A percentile compares a stretch with the other conserved stretches of the same genome.
These are phyloP conservation scores for Erebia aethiops DNA, from an alignment of 2,888 invertebrate species.

Conservation along the genomic window DNA sequence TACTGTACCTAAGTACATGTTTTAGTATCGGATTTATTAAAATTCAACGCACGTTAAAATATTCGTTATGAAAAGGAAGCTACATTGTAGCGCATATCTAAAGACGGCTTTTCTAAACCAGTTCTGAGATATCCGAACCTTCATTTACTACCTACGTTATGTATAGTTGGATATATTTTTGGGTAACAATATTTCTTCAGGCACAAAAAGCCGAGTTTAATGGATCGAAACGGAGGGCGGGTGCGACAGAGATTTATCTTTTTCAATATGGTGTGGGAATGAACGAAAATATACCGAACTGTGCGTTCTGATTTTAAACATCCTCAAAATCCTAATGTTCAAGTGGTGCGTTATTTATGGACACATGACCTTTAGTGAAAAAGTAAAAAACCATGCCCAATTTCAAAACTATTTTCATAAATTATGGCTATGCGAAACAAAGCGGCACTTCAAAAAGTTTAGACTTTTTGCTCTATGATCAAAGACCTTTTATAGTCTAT, in stretches of 20 bases:
- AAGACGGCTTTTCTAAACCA: slow-evolving; percentile 43
- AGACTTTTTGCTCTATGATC: no score
- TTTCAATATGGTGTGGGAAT: slow-evolving; percentile 74
- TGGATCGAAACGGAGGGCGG: slow-evolving; percentile 64
- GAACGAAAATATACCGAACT: slow-evolving; percentile 39
- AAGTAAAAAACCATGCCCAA: slow-evolving; percentile 15
- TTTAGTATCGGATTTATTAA: slow-evolving; percentile 66
- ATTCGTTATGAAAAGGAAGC: slow-evolving; percentile 50
- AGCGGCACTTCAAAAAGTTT: not conserved
- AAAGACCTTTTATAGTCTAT: no score
- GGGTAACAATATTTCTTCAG: slow-evolving; percentile 40
- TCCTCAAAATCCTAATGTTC: slow-evolving; percentile 48
- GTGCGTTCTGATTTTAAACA: slow-evolving; percentile 38
- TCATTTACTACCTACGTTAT: slow-evolving; percentile 43
- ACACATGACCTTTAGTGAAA: slow-evolving; percentile 12
- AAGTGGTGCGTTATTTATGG: slow-evolving; percentile 63
- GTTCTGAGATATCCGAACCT: slow-evolving; percentile 41
- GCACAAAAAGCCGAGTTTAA: slow-evolving; percentile 53
- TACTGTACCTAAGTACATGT: slow-evolving; percentile 53
- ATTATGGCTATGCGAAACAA: not conserved
- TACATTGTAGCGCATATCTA: slow-evolving; percentile 57
- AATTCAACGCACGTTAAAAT: slow-evolving; percentile 60
- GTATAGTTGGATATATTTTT: slow-evolving; percentile 40
- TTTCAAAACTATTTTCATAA: slow-evolving; percentile 11
- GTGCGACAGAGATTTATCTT: slow-evolving; percentile 74